phyloP scores from a whole-genome alignment of 2,797 vertebrate genomes.

The Diplodus sargus region DNA sequence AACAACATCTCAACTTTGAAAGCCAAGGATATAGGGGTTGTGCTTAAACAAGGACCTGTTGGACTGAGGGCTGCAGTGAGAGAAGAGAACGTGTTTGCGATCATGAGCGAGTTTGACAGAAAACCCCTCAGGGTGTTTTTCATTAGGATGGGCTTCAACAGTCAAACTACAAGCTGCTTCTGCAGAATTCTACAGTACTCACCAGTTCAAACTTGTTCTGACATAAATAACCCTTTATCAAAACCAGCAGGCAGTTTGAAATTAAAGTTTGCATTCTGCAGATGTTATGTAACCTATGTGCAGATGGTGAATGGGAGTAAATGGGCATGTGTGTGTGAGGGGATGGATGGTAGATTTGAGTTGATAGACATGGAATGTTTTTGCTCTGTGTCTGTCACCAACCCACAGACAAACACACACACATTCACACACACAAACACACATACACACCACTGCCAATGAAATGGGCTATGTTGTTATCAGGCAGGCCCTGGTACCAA shows the following conservation, averaged over 20 bases:
- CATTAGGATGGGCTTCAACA: not conserved
- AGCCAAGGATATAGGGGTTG: not conserved
- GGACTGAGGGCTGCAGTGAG: not conserved
- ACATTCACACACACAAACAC: not conserved
- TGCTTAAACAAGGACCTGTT: slow-evolving; percentile 24
- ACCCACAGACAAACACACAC: not conserved
- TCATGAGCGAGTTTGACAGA: not conserved
- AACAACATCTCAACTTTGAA: not conserved
- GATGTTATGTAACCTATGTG: not conserved
- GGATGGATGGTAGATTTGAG: not conserved
- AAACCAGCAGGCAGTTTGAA: not conserved
- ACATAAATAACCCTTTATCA: not conserved
- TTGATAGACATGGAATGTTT: not conserved
- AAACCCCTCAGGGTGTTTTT: slow-evolving; percentile 11
- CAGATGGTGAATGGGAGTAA: slow-evolving; percentile 6
- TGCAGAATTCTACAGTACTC: not conserved
- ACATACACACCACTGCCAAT: not conserved
- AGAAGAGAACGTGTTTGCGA: not conserved
- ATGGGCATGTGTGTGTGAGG: not conserved
- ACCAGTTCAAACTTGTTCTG: slow-evolving; percentile 46
- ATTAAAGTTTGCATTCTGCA: slow-evolving; percentile 14
- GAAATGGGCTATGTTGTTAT: too few species aligned
- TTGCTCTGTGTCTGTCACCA: not conserved
- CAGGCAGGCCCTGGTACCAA: not conserved
- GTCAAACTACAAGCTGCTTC: not conserved